A percentile compares a stretch with the other conserved stretches of the same genome.
Evolutionary conservation across 2,888 invertebrate genomes (phyloP).

Genomic region (Ophraella communa): DNA sequence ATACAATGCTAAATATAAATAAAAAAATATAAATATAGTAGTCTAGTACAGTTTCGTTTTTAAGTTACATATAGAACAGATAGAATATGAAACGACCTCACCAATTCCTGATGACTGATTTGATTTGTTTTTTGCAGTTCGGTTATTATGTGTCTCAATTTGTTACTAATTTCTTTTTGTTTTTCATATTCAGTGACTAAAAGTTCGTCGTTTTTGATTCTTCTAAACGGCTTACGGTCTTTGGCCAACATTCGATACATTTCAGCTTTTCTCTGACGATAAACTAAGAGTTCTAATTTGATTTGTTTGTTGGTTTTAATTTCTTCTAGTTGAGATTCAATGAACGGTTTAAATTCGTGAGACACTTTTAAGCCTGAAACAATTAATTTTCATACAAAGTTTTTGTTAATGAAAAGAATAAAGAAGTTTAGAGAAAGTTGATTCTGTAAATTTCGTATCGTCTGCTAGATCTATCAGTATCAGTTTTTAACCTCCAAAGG

Average conservation of each 20-base stretch:
- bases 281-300: conserved; percentile 67
- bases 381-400: no score
- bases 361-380: background rate
- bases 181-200: conserved; percentile 66
- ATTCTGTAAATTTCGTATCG: no score
- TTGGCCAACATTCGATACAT: conserved; percentile 65
- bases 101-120: conserved; percentile 59
- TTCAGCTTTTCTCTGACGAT: conserved; percentile 73
- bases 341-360: background rate
- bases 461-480: no score
- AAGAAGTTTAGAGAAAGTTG: no score
- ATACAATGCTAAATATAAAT: no score
- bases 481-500: no score
- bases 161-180: conserved; percentile 66
- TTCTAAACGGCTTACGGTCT: conserved; percentile 48
- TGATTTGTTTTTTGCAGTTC: conserved; percentile 70
- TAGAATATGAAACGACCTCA: conserved; percentile 28
- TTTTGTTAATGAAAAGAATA: no score
- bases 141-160: conserved; percentile 66
- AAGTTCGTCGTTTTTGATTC: conserved; percentile 57
- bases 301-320: conserved; percentile 58
- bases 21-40: no score
- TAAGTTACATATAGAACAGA: background rate
- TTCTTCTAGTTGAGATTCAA: conserved; percentile 49
- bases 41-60: background rate